Base-by-base conservation (phyloP, 2,888 invertebrate species). In the Polydesmus complanatus region DNA sequence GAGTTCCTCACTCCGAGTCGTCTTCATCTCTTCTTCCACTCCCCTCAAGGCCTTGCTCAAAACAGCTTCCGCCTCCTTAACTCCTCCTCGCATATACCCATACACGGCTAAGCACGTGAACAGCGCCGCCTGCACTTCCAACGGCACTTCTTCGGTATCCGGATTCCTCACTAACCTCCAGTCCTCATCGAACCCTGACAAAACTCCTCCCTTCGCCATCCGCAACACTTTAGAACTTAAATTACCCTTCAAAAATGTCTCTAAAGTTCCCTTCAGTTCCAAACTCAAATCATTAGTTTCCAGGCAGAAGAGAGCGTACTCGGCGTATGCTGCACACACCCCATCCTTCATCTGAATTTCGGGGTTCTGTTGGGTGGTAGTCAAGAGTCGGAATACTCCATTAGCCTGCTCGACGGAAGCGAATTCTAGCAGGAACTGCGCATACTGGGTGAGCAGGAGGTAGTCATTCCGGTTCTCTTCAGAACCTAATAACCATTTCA, bases 401-500 rank as follows among this genome's bases (percentile, higher is more conserved):
- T 65, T 54, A 11, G 71, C 70, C 48, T 72, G 73, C n/a, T 67
- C 67, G 23, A 63, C 59, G 52, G 69, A 70, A 51, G 70, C 70
- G 14, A 67, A 63, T 27, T 64, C 62, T 65, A 66, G 67, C 62
- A 73, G 71, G 50, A 73, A 62, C 47, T 68, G 62, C 23, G 70
- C 70, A 61, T 72, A 74, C 11, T 66, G 66, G 53, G 66, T 65
- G 73, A 73, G 74, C 25, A 74, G 51, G 19, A 65, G 51, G 52
- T 73, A 64, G 61, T 72, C 70, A 60, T 71, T 72, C n/a, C 74
- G 65, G 62, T 71, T 72, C 19, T 68, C 66, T 18, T 66, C 67
- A 60, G 71, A 69, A 62, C 71, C 71, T 26, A 74, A 65, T 23
- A 73, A 58, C 56, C 64, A 66, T 64, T 73, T 74, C 23, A 68